Percentiles rank a stretch among this genome's conserved stretches.
phyloP scores from a whole-genome alignment of 2,113 vertebrate species.

The Ranitomeya variabilis region DNA sequence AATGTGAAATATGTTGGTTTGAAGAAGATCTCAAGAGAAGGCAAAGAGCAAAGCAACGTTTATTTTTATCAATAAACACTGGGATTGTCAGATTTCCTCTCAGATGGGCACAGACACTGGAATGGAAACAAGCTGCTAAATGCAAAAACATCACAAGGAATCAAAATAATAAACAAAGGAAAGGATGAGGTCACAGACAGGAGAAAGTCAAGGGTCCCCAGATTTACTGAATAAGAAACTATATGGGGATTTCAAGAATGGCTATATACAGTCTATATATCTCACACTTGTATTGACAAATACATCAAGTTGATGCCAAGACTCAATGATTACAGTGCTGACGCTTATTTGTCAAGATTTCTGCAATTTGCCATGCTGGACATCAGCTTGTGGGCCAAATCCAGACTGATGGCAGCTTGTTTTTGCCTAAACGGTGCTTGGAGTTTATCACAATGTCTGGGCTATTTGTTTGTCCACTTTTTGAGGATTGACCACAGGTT shows the following conservation, averaged over 20 bases:
- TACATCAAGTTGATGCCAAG: too few species aligned
- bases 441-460: too few species aligned
- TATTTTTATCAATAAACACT: conserved; percentile 41
- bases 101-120: not conserved
- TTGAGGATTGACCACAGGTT: too few species aligned
- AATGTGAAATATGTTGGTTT: not conserved
- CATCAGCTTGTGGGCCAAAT: too few species aligned
- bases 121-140: conserved; percentile 35
- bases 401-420: too few species aligned
- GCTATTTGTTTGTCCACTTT: too few species aligned
- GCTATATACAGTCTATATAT: not conserved
- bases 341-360: too few species aligned
- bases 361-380: too few species aligned
- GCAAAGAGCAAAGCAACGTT: conserved; percentile 16
- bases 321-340: too few species aligned
- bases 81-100: conserved; percentile 32
- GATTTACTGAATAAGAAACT: not conserved
- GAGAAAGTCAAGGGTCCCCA: not conserved
- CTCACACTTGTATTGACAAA: too few species aligned
- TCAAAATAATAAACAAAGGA: conserved; percentile 21
- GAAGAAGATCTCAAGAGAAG: not conserved
- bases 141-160: conserved; percentile 29
- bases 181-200: not conserved
- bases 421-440: too few species aligned
- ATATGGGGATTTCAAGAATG: not conserved